These are phyloP conservation scores for human (Homo sapiens) DNA, from an alignment of 2,113 vertebrate genomes.

Conservation along the genomic window GRCh38 chr12:43815001-43815500, in stretches of 20 bases:
- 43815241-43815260: not conserved
- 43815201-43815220: not conserved
- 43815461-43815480: not conserved
- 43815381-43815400: not conserved
- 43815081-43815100: not conserved
- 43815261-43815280: not conserved
- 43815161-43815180: not conserved
- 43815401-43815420: not conserved
- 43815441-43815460: slow-evolving; percentile 56
- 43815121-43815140: not conserved
- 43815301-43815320: not conserved
- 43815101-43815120: not conserved
- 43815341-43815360: not conserved
- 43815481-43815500: slow-evolving; percentile 16
- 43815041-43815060: not conserved
- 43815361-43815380: not conserved
- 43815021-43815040: too few relatives aligned
- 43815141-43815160: not conserved
- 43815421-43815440: slow-evolving; percentile 29
- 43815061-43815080: not conserved
- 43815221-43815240: not conserved
- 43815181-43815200: not conserved
- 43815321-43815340: not conserved
- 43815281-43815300: not conserved
- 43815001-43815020: too few relatives aligned